phyloP scores from a whole-genome alignment of 2,113 vertebrate genomes.

The Stigmatopora nigra region DNA sequence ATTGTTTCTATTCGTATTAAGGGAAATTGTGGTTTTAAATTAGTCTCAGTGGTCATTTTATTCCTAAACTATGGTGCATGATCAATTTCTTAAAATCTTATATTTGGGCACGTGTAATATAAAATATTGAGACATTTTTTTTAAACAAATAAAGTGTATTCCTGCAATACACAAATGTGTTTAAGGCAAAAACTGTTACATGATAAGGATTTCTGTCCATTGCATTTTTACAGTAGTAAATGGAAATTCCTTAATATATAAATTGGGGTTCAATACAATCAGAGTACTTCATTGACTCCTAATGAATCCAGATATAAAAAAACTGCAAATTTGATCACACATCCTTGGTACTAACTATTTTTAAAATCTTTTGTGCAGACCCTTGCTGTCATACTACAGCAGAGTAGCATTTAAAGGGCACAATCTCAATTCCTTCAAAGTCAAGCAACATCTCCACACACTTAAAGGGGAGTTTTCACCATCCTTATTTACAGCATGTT shows the following conservation, averaged over 20 bases:
- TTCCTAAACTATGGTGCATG: constrained; percentile 27
- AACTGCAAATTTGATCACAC: too few species aligned
- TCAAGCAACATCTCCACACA: constrained; percentile 12
- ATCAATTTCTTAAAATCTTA: constrained; percentile 45
- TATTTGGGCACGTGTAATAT: constrained; percentile 18
- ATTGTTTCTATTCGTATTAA: neutral
- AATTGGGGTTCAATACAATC: too few species aligned
- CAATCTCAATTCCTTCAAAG: constrained; percentile 20
- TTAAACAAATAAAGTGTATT: neutral
- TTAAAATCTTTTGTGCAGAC: constrained; percentile 11
- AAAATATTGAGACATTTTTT: neutral
- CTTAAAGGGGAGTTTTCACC: constrained; percentile 25
- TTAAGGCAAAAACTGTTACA: neutral
- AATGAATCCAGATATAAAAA: too few species aligned
- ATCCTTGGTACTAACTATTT: constrained; percentile 8
- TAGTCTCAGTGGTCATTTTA: constrained; percentile 32
- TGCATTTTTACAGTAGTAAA: neutral
- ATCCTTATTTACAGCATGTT: constrained; percentile 19
- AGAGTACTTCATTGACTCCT: too few species aligned
- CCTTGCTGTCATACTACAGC: constrained; percentile 18
- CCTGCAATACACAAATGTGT: neutral
- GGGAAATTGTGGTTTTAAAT: constrained; percentile 30
- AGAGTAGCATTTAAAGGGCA: constrained; percentile 20
- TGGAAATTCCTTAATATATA: too few species aligned
- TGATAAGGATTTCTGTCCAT: neutral